Conservation (phyloP, 1,140 invertebrate species). For the Bombus difficillimus region DNA sequence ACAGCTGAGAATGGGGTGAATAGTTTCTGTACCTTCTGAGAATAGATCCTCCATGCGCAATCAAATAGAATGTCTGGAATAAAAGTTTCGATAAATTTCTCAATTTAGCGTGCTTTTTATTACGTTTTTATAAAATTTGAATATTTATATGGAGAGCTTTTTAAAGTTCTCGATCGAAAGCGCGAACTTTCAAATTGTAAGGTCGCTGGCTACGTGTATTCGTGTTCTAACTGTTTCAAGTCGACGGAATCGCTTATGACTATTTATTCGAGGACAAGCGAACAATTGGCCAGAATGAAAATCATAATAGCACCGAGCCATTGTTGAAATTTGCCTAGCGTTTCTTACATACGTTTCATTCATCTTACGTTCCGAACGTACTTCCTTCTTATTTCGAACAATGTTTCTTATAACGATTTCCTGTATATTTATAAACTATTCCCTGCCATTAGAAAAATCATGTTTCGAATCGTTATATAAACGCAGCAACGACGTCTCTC, state of each 20-base stretch:
- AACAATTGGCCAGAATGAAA: slow-evolving; percentile 16
- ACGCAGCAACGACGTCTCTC: too few relatives aligned
- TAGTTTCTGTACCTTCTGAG: neutral
- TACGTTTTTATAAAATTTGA: neutral
- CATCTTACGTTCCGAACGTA: too few relatives aligned
- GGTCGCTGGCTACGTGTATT: neutral
- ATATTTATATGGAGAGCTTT: neutral
- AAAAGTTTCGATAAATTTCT: neutral
- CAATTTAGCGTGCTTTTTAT: neutral
- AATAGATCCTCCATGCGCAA: neutral
- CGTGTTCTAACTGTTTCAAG: neutral
- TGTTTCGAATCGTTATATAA: neutral
- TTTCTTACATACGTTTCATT: neutral
- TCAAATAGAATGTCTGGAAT: neutral
- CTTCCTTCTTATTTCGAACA: neutral
- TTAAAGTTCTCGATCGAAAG: neutral
- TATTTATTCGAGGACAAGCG: neutral
- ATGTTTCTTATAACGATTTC: neutral
- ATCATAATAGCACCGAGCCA: neutral
- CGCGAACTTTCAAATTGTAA: neutral
- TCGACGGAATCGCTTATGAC: neutral
- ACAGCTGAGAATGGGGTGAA: too few relatives aligned
- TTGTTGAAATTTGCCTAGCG: neutral
- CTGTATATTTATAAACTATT: neutral
- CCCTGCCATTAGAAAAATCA: neutral